Base-by-base conservation (phyloP, 2,113 vertebrate genomes). In the Mugil cephalus region DNA sequence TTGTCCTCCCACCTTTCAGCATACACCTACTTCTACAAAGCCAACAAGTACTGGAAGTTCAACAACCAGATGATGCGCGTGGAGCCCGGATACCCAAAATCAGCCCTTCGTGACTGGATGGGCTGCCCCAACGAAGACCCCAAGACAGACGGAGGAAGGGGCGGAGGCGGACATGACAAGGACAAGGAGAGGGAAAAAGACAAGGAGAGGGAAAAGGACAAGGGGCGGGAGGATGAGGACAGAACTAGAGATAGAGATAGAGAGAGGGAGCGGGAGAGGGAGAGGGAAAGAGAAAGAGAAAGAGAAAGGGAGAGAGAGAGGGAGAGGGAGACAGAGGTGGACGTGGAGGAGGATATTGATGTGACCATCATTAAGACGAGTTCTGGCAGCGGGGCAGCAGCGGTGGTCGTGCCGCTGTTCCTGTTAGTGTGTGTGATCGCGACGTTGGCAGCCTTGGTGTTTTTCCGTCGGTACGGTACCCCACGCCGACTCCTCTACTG, bases 21-120 rank as follows among this genome's bases (percentile, higher is more conserved):
- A 8, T 94, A 95, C 93, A 97, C 96, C 1, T 97, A 96, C 89
- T 98, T 98, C 90, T 96, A 96, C 90, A 98, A 97, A 91, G 95
- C 93, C 58, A 96, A 96, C 80, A 96, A 95, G 66, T 98, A 98
- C 87, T 98, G 96, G 96, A 97, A 97, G 83, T 98, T 96, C 87
- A 96, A 96, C 89, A 98, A 96, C 86, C 95, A 97, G 90, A 90
- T 95, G 86, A 91, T 97, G 90, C 94, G 94, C 8, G 96, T 97
- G 24, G 96, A 97, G 77, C 94, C 96, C 0, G 96, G 96, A 45
- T 97, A 95, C 82, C 96, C 96, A 72, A 97, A 96, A 73, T 97
- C 96, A 0, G 95, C 94, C 1, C 89, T 98, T 10, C 90, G 92
- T 46, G 96, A 97, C 85, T 97, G 95, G 95, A 93, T 97, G 93